Percentiles rank a stretch among this genome's conserved stretches.
These are phyloP conservation scores for Pleuronectes platessa DNA, from an alignment of 2,113 vertebrate genomes.

Conservation along the genomic window DNA sequence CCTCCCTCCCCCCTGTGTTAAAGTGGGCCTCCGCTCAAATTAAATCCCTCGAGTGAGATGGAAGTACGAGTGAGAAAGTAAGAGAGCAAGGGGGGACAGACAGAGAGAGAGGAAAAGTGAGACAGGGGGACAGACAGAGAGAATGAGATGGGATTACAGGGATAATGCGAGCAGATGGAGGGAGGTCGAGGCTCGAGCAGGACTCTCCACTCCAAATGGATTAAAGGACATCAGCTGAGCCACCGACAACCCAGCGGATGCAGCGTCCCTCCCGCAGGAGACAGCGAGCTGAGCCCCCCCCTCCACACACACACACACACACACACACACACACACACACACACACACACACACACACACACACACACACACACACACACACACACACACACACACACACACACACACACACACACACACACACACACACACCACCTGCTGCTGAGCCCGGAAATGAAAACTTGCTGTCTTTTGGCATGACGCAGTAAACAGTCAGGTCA, in stretches of 20 bases:
- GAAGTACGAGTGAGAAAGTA: constrained; percentile 44
- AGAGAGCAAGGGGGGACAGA: constrained; percentile 60
- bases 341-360: not conserved
- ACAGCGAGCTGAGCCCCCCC: constrained; percentile 11
- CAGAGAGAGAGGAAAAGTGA: constrained; percentile 49
- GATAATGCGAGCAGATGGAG: constrained; percentile 86
- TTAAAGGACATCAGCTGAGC: constrained; percentile 78
- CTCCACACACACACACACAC: not conserved
- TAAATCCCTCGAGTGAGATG: constrained; percentile 81
- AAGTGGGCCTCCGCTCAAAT: constrained; percentile 65
- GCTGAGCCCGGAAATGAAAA: constrained; percentile 63
- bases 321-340: not conserved
- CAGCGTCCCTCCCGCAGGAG: constrained; percentile 36
- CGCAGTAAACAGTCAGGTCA: constrained; percentile 24
- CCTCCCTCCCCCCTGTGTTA: constrained; percentile 16
- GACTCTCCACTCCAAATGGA: constrained; percentile 82
- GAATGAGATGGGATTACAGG: constrained; percentile 86
- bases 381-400: too few relatives aligned
- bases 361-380: not conserved
- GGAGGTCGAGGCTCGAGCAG: constrained; percentile 70
- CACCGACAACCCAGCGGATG: constrained; percentile 45
- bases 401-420: not conserved
- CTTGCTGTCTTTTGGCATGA: constrained; percentile 31
- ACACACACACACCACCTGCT: not conserved
- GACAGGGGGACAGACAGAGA: constrained; percentile 64